Evolutionary conservation across 2,888 invertebrate species (phyloP).

Genomic region (Abrostola tripartita): DNA sequence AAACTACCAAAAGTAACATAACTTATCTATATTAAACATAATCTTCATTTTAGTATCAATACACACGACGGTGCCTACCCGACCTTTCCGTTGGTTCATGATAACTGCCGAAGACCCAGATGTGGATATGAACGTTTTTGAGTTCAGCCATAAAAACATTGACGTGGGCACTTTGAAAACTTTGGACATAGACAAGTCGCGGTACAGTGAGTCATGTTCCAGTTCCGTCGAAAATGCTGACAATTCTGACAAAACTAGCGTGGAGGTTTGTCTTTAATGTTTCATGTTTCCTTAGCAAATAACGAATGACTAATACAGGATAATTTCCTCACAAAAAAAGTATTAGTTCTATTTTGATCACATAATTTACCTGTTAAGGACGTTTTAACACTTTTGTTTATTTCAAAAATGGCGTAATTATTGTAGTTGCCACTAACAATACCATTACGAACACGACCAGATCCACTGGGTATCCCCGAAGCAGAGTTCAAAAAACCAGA

Average conservation of each 20-base stretch:
- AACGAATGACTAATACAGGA: neutral
- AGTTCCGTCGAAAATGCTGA: conserved; percentile 81
- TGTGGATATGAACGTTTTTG: conserved; percentile 67
- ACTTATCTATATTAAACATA: conserved; percentile 18
- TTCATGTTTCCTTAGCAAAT: neutral
- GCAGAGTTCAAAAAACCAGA: conserved; percentile 58
- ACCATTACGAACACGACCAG: conserved; percentile 55
- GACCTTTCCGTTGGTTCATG: conserved; percentile 82
- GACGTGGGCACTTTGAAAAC: conserved; percentile 80
- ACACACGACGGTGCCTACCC: conserved; percentile 56
- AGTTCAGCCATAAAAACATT: conserved; percentile 58
- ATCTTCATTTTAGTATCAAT: conserved; percentile 65
- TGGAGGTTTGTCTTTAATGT: conserved; percentile 67
- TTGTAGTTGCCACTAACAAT: too few relatives aligned
- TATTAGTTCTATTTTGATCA: too few relatives aligned
- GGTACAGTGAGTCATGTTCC: conserved; percentile 78
- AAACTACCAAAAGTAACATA: neutral
- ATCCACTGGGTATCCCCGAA: conserved; percentile 84
- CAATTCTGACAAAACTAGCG: conserved; percentile 71
- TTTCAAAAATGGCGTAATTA: too few relatives aligned
- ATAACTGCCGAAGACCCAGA: conserved; percentile 82
- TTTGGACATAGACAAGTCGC: conserved; percentile 69
- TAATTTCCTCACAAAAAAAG: too few relatives aligned
- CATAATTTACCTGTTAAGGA: too few relatives aligned
- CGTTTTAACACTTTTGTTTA: too few relatives aligned